Percentiles rank a stretch among this genome's conserved stretches.
phyloP scores from a whole-genome alignment of 2,797 vertebrate species.

The Tamandua tetradactyla region DNA sequence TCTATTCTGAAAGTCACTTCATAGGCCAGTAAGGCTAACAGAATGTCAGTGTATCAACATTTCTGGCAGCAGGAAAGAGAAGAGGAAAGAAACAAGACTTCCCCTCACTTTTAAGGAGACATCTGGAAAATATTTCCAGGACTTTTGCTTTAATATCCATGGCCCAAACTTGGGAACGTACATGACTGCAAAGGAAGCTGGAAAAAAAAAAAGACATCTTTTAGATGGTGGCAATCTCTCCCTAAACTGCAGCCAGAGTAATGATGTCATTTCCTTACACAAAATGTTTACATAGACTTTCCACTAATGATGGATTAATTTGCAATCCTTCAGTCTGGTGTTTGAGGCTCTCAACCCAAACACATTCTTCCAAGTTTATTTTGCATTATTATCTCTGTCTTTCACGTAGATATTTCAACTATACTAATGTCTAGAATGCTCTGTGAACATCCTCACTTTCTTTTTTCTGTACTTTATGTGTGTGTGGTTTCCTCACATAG shows the following conservation, averaged over 20 bases:
- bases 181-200: background rate
- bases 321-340: background rate
- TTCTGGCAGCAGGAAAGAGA: background rate
- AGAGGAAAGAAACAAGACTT: background rate
- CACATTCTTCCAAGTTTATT: background rate
- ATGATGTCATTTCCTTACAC: background rate
- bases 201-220: background rate
- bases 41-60: background rate
- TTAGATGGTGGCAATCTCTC: background rate
- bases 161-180: background rate
- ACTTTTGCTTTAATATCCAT: background rate
- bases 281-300: background rate
- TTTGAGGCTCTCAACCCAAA: background rate
- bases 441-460: background rate
- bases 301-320: conserved; percentile 8
- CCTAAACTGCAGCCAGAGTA: background rate
- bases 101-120: background rate
- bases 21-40: background rate
- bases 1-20: background rate
- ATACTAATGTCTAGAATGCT: background rate
- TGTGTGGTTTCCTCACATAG: background rate
- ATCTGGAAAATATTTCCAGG: background rate
- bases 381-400: background rate
- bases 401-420: background rate
- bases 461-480: background rate